Percentiles rank a stretch among this genome's conserved stretches.
Conservation (phyloP, 2,113 vertebrate species). For the Xiphophorus couchianus region DNA sequence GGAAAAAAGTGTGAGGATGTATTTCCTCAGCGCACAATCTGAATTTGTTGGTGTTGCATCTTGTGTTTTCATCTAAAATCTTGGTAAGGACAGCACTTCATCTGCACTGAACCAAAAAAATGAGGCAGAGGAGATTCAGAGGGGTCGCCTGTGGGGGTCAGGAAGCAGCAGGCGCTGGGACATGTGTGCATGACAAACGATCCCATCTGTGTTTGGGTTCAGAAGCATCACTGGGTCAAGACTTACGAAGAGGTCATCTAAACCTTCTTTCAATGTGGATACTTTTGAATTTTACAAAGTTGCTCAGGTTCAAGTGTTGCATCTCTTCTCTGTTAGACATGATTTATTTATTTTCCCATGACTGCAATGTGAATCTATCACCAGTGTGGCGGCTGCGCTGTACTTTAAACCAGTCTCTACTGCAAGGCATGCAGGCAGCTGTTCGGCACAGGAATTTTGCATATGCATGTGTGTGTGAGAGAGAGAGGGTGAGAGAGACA, state of each 20-base stretch:
- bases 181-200: conserved; percentile 61
- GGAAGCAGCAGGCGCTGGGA: conserved; percentile 35
- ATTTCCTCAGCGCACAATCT: neutral
- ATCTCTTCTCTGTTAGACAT: neutral
- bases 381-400: conserved; percentile 8
- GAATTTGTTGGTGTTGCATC: neutral
- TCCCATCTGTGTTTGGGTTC: conserved; percentile 25
- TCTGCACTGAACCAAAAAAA: conserved; percentile 22
- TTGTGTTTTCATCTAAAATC: neutral
- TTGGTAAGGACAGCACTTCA: neutral
- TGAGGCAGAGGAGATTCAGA: conserved; percentile 18
- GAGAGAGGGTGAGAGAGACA: neutral
- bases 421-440: conserved; percentile 32
- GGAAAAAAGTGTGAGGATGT: neutral
- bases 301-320: neutral
- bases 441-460: conserved; percentile 43
- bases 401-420: conserved; percentile 19
- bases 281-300: neutral
- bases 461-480: neutral
- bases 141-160: conserved; percentile 17
- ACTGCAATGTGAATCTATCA: conserved; percentile 9
- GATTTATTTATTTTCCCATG: neutral
- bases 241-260: conserved; percentile 11
- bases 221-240: neutral
- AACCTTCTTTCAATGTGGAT: neutral